Evolutionary conservation across 2,113 vertebrate species (phyloP).

Genomic region (Capricornis sumatraensis): DNA sequence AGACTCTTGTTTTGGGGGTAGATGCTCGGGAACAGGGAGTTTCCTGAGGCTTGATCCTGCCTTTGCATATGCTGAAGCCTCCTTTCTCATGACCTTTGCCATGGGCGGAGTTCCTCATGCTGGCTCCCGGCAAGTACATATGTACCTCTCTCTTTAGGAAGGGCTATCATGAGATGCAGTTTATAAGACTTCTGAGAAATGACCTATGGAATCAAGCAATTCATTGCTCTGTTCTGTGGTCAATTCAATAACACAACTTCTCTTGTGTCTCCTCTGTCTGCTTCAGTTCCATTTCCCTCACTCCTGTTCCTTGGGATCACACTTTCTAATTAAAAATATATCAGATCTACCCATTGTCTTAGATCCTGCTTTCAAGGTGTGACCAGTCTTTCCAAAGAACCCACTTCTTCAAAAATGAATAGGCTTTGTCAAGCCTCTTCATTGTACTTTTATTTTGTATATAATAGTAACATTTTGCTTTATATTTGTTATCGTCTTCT

Average conservation of each 20-base stretch:
- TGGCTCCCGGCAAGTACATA: no score
- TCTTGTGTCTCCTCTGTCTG: background rate
- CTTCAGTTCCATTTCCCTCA: background rate
- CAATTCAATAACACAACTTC: background rate
- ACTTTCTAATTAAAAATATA: background rate
- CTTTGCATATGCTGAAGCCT: no score
- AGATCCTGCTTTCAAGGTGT: background rate
- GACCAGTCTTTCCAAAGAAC: background rate
- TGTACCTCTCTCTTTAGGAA: background rate
- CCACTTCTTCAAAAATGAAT: background rate
- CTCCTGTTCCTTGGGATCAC: background rate
- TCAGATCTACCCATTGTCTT: background rate
- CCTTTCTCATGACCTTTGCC: no score
- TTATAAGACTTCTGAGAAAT: background rate
- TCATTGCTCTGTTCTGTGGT: background rate
- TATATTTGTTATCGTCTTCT: background rate
- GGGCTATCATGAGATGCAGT: background rate
- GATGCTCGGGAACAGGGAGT: no score
- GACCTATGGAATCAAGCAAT: background rate
- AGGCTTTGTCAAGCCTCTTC: background rate
- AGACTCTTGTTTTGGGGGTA: no score
- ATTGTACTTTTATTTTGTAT: background rate
- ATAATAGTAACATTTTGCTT: background rate
- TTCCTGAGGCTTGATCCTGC: no score
- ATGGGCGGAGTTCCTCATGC: no score